A percentile compares a stretch with the other conserved stretches of the same genome.
Conservation (phyloP, 2,888 invertebrate species). For the Dioctria rufipes region DNA sequence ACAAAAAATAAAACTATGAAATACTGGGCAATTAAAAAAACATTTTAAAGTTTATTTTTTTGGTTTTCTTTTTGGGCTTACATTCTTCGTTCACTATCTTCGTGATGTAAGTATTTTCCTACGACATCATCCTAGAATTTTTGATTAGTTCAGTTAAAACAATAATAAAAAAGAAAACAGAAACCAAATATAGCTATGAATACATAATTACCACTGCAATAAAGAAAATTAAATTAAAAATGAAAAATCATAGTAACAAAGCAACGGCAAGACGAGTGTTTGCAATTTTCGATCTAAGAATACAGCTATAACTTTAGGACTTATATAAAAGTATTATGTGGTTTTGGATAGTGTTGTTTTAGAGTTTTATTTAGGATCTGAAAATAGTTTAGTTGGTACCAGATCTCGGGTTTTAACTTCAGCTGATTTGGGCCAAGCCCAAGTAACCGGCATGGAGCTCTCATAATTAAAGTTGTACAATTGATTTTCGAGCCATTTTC, state of each 20-base stretch:
- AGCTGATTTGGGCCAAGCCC: constrained; percentile 75
- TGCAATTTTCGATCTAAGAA: neutral
- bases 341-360: neutral
- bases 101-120: neutral
- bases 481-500: constrained; percentile 80
- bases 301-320: neutral
- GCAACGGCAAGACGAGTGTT: constrained; percentile 25
- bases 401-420: constrained; percentile 69
- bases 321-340: neutral
- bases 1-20: neutral
- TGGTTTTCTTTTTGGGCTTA: too few relatives aligned
- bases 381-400: constrained; percentile 67
- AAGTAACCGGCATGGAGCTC: constrained; percentile 80
- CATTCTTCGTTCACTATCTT: neutral
- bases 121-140: constrained; percentile 7
- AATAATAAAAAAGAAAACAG: neutral
- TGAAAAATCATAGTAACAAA: neutral
- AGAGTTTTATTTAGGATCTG: constrained; percentile 43
- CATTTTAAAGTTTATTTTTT: neutral
- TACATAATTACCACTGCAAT: neutral
- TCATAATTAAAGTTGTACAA: constrained; percentile 87
- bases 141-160: neutral
- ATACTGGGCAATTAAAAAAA: neutral
- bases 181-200: neutral
- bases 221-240: constrained; percentile 16